Evolutionary conservation across 92 coral and sea anemone genomes (phyloP), one percentile per base, ranked within the genome.

Genomic region (Epizoanthus illoricatus): DNA sequence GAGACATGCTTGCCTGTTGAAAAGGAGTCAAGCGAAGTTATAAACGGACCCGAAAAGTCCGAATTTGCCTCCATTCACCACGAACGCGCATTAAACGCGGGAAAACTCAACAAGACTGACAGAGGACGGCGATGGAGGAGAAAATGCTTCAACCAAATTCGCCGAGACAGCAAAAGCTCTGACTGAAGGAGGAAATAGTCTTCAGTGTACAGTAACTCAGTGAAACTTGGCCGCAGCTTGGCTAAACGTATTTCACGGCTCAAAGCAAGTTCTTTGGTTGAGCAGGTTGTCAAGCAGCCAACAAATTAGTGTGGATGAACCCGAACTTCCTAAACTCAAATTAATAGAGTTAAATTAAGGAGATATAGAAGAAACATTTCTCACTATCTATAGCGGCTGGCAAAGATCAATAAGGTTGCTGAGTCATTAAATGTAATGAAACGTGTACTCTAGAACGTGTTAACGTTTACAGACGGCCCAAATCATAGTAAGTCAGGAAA

Each of bases 21-120:
- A 13, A 81, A 81, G 9, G 81, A 83, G 15, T 39, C 21, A 19
- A 71, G 13, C 36, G 70, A 65, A 41, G 90, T 79, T 39, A 80
- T 58, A 23, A 47, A 55, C n/a, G 84, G n/a, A 5, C 66, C 69
- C 18, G 85, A 85, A 74, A 90, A 75, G 89, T 85, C 86, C 56
- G 97, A 93, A 78, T 91, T 93, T 84, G 92, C 92, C 85, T 85
- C 87, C 11, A 86, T 93, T 65, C 97, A 93, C 88, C 92, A 79
- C 78, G 97, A 93, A 76, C 88, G 97, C 66, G 97, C 97, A 17
- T 75, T 93, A 71, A 88, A 93, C 84, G 94, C 94, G 84, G 94
- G 94, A 63, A 88, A 91, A 69, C 89, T 93, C 7, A 86, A 90
- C 74, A 89, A 87, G 72, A 42, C 82, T n/a, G 97, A 92, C 85